These are phyloP conservation scores for Gymnoscopelus braueri DNA, from an alignment of 2,797 vertebrate species.

Conservation along the genomic window DNA sequence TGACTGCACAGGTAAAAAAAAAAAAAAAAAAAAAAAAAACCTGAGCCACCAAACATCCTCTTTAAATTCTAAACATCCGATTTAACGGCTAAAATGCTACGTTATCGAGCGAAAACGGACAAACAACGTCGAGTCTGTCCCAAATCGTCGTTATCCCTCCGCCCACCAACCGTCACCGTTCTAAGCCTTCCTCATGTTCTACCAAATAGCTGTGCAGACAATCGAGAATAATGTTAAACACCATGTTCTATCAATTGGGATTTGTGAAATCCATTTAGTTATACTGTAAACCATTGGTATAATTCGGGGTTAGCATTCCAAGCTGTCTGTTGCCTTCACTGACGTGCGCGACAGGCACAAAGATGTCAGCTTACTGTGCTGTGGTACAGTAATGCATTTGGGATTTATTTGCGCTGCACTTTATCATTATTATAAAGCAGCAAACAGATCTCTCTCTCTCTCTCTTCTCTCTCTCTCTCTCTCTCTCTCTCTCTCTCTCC, in stretches of 20 bases:
- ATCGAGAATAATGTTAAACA: conserved; percentile 59
- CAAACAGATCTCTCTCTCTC: conserved; percentile 22
- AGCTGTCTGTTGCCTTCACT: conserved; percentile 70
- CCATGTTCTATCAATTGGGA: conserved; percentile 71
- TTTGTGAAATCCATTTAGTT: conserved; percentile 75
- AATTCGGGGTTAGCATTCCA: conserved; percentile 66
- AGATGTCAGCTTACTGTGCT: conserved; percentile 75
- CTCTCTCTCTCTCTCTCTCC: not conserved
- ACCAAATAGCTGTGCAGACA: conserved; percentile 32
- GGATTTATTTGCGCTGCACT: conserved; percentile 25
- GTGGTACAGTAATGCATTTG: conserved; percentile 50
- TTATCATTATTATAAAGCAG: conserved; percentile 30
- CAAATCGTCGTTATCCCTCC: too few species aligned
- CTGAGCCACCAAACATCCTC: conserved; percentile 37
- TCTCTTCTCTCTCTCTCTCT: not conserved
- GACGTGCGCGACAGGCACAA: conserved; percentile 67
- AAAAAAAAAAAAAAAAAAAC: conserved; percentile 47
- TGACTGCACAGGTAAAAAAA: conserved; percentile 92
- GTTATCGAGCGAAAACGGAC: too few species aligned
- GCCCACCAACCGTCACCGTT: not conserved
- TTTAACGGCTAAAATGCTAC: too few species aligned
- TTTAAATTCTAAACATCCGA: too few species aligned
- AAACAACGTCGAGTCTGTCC: too few species aligned
- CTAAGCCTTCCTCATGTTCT: conserved; percentile 22
- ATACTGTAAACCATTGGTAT: conserved; percentile 65